Conservation (phyloP, 1,140 invertebrate genomes). For the Neodiprion pinetum region DNA sequence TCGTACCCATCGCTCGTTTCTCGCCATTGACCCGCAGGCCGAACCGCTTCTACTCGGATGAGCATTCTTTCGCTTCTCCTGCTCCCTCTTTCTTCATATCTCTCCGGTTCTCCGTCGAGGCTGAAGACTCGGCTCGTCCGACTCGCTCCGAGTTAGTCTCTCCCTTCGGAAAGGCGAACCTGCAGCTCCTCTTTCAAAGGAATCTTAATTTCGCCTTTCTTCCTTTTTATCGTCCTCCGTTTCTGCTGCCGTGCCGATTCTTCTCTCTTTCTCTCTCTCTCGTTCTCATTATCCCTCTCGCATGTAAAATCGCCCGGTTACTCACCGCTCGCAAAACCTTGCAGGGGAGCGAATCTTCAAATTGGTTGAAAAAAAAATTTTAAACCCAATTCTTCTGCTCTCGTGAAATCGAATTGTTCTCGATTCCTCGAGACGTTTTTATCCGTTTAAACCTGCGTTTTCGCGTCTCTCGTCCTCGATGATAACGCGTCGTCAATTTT, state of each 20-base stretch:
- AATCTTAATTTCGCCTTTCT: neutral
- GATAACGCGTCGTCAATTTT: no score
- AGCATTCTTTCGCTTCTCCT: slow-evolving; percentile 16
- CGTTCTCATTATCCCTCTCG: neutral
- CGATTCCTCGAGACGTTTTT: no score
- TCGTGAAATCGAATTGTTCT: no score
- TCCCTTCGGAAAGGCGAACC: slow-evolving; percentile 9
- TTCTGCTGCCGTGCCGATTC: neutral
- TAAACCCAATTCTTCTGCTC: no score
- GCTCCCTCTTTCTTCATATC: slow-evolving; percentile 18
- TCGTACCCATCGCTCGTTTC: neutral
- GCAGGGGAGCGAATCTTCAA: no score
- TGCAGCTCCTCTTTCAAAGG: neutral
- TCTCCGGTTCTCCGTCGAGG: no score
- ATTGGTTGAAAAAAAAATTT: no score
- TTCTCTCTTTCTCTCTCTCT: slow-evolving; percentile 5
- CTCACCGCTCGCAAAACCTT: neutral
- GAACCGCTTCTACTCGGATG: neutral
- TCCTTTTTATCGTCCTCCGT: slow-evolving; percentile 10
- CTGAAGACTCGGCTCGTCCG: no score
- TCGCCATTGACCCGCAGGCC: neutral
- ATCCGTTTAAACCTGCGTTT: no score
- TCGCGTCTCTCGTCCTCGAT: no score
- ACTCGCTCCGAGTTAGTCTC: slow-evolving; percentile 10
- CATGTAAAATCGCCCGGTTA: neutral